Percentiles rank a stretch among this genome's conserved stretches.
Evolutionary conservation across 2,888 invertebrate genomes (phyloP).

Genomic region (Habrosyne pyritoides): DNA sequence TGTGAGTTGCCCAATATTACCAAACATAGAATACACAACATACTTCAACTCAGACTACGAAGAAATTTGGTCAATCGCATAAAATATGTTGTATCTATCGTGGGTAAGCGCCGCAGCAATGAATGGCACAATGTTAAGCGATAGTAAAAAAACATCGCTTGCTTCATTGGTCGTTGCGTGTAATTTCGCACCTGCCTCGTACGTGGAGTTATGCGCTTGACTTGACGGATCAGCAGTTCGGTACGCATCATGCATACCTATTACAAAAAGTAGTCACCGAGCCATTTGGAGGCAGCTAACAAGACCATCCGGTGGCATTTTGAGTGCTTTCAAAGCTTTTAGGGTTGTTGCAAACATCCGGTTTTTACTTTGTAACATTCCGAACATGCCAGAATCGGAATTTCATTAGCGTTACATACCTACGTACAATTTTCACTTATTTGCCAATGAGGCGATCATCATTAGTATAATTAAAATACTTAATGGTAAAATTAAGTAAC

Average conservation of each 20-base stretch:
- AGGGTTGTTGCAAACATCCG: constrained; percentile 5
- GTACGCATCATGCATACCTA: constrained; percentile 52
- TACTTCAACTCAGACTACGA: not conserved
- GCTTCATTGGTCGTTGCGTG: constrained; percentile 17
- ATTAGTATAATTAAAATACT: not conserved
- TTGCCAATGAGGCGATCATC: not conserved
- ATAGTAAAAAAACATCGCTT: no score
- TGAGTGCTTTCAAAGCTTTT: constrained; percentile 18
- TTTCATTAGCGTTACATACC: not conserved
- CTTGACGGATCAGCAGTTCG: constrained; percentile 33
- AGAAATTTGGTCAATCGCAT: not conserved
- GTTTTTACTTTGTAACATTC: constrained; percentile 6
- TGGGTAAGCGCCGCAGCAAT: not conserved
- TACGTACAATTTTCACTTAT: not conserved
- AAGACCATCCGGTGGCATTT: constrained; percentile 11
- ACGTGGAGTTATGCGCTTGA: constrained; percentile 58
- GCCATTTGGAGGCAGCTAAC: not conserved
- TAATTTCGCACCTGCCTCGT: constrained; percentile 56
- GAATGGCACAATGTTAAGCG: not conserved
- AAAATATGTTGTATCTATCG: not conserved
- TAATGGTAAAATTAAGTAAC: not conserved
- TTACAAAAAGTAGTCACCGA: constrained; percentile 23
- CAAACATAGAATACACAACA: no score
- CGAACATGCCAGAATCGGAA: not conserved
- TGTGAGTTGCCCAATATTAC: no score